These are phyloP conservation scores for Macrosiphum euphorbiae DNA, from an alignment of 2,888 invertebrate species.

Conservation along the genomic window DNA sequence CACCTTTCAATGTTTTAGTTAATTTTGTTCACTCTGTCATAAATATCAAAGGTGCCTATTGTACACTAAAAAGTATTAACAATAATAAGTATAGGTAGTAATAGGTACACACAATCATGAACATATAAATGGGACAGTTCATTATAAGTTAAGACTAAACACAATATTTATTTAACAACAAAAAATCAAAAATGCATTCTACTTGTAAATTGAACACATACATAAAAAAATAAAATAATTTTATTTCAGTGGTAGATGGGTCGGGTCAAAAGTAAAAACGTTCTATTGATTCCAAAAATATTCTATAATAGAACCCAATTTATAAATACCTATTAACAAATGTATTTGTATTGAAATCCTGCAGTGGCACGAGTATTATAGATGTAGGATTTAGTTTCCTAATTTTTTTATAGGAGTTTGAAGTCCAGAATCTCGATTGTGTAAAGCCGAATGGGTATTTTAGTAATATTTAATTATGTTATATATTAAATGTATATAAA, in stretches of 20 bases:
- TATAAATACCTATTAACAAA: neutral
- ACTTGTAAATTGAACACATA: neutral
- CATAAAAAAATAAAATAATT: neutral
- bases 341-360: neutral
- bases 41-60: neutral
- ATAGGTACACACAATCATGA: neutral
- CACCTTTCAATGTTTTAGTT: neutral
- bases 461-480: no score
- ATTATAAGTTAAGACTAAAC: neutral
- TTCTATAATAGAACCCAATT: neutral
- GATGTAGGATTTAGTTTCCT: neutral
- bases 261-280: neutral
- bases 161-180: neutral
- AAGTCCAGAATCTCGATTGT: neutral
- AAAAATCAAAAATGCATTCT: neutral
- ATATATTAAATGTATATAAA: neutral
- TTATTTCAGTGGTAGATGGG: neutral
- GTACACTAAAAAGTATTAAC: neutral
- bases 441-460: neutral
- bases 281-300: neutral
- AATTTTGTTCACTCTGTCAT: neutral
- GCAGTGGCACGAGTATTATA: neutral
- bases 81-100: no score
- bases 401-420: neutral
- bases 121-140: neutral